Conservation (phyloP, 2,113 vertebrate species). For the Struthio camelus region DNA sequence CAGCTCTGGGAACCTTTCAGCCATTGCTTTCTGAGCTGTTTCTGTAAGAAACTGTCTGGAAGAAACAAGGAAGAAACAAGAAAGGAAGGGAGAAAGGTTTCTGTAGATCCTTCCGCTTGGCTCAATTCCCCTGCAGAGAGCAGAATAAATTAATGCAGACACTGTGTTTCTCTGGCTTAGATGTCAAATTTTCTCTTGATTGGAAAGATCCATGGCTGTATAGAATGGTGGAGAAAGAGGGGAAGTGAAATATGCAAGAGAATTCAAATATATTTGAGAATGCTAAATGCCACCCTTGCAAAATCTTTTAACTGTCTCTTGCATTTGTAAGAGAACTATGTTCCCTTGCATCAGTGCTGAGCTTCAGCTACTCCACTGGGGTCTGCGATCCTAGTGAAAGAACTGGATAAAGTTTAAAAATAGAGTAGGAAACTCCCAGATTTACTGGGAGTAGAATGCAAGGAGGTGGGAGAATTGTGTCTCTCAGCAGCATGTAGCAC, state of each 20-base stretch:
- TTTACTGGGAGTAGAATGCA: background rate
- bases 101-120: background rate
- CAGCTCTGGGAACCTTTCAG: background rate
- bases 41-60: background rate
- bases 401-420: background rate
- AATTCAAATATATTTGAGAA: background rate
- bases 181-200: background rate
- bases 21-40: background rate
- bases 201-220: background rate
- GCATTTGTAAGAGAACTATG: background rate
- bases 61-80: background rate
- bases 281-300: background rate
- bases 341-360: background rate
- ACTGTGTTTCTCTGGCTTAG: background rate
- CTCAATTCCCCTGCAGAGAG: slow-evolving; percentile 12
- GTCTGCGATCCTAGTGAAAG: background rate
- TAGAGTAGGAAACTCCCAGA: no score
- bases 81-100: background rate
- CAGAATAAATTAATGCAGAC: slow-evolving; percentile 42
- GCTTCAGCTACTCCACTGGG: accelerated
- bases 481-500: background rate
- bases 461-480: background rate
- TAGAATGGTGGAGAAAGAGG: background rate
- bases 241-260: background rate
- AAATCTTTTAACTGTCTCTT: background rate